Evolutionary conservation across 2,797 vertebrate genomes (phyloP).

Genomic region (Rhabdomys pumilio): DNA sequence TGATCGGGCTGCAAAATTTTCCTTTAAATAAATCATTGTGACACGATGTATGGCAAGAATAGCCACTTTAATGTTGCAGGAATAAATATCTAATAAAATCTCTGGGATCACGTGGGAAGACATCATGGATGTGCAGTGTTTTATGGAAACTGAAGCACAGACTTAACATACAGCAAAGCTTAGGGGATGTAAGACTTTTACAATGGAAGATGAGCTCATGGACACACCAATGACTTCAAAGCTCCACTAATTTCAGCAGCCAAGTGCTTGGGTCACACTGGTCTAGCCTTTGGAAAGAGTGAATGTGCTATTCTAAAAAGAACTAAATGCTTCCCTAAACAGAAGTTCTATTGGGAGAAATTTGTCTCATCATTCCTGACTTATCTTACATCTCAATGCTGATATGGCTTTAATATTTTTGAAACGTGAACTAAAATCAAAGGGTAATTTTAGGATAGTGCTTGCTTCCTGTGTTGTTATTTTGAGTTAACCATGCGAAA

Average conservation of each 20-base stretch:
- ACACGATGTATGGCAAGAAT: constrained; percentile 58
- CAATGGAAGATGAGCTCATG: not conserved
- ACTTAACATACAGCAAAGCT: constrained; percentile 52
- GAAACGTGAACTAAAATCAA: constrained; percentile 24
- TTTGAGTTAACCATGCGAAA: constrained; percentile 17
- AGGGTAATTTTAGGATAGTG: constrained; percentile 2
- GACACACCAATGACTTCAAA: constrained; percentile 61
- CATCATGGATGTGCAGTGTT: constrained; percentile 39
- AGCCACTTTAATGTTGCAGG: constrained; percentile 54
- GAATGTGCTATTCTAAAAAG: constrained; percentile 36
- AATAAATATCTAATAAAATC: constrained; percentile 68
- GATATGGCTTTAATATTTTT: constrained; percentile 61
- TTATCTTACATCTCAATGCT: constrained; percentile 44
- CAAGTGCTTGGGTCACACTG: constrained; percentile 48
- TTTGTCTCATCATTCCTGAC: constrained; percentile 6
- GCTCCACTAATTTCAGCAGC: constrained; percentile 17
- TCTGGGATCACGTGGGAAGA: constrained; percentile 51
- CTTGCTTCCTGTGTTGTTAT: constrained; percentile 60
- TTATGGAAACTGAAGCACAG: constrained; percentile 63
- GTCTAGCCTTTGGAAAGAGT: constrained; percentile 40
- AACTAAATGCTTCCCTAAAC: not conserved
- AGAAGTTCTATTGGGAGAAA: not conserved
- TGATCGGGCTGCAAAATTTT: constrained; percentile 66
- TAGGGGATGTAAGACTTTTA: constrained; percentile 49
- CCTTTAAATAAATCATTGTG: constrained; percentile 76